Evolutionary conservation across 2,888 invertebrate genomes (phyloP).

Genomic region (Hanleya hanleyi): DNA sequence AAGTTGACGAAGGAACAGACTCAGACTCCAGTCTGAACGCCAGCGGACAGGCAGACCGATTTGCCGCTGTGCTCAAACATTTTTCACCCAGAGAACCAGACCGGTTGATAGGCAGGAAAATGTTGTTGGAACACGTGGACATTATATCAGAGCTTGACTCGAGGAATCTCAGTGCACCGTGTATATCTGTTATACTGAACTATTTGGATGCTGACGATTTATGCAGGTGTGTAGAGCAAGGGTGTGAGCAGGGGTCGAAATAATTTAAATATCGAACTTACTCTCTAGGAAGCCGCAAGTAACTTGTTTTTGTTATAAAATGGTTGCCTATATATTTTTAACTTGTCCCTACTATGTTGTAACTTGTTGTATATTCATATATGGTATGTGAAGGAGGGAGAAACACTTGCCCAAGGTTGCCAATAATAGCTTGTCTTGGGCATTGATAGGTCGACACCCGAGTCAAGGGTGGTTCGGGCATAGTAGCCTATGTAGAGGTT

Average conservation of each 20-base stretch:
- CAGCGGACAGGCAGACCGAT: not conserved
- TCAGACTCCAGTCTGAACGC: constrained; percentile 14
- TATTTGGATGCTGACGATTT: constrained; percentile 47
- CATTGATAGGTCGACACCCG: too few species aligned
- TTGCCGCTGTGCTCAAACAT: constrained; percentile 29
- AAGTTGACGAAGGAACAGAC: too few species aligned
- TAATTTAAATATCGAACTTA: not conserved
- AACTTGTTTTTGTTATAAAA: too few species aligned
- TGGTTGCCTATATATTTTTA: too few species aligned
- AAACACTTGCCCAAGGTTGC: too few species aligned
- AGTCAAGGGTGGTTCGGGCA: too few species aligned
- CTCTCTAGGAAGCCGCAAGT: too few species aligned
- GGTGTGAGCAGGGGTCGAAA: not conserved
- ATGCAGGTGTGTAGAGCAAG: constrained; percentile 47
- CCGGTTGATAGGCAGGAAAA: constrained; percentile 55
- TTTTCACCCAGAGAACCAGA: constrained; percentile 42
- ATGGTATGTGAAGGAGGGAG: too few species aligned
- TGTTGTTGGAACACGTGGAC: constrained; percentile 55
- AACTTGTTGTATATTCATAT: too few species aligned
- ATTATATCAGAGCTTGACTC: constrained; percentile 45
- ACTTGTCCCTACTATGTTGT: too few species aligned
- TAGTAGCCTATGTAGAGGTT: too few species aligned
- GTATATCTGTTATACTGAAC: constrained; percentile 36
- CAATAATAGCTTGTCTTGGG: too few species aligned
- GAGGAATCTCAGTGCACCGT: constrained; percentile 34